Conservation (phyloP, 2,888 invertebrate genomes). For the Eretmocerus hayati region DNA sequence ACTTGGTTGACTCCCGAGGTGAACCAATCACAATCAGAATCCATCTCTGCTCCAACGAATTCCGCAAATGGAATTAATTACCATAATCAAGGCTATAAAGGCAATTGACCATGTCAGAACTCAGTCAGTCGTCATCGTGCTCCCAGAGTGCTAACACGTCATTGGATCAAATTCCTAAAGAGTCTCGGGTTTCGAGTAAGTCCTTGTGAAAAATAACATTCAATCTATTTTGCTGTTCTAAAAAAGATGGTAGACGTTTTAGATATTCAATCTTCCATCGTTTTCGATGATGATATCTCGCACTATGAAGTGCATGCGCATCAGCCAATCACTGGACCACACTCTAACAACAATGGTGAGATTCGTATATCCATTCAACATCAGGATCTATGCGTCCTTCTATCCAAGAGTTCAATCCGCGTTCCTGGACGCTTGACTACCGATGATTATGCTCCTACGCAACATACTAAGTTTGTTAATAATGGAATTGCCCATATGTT, state of each 20-base stretch:
- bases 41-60: slow-evolving; percentile 6
- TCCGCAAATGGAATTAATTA: not conserved
- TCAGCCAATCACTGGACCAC: slow-evolving; percentile 14
- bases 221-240: not conserved
- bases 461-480: slow-evolving; percentile 5
- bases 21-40: slow-evolving; percentile 25
- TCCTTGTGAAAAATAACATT: not conserved
- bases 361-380: slow-evolving; percentile 19
- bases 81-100: not conserved
- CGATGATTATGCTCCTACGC: not conserved
- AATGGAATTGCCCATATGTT: slow-evolving; percentile 33
- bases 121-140: slow-evolving; percentile 2
- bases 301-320: slow-evolving; percentile 18
- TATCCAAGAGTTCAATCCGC: slow-evolving; percentile 14
- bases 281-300: slow-evolving; percentile 15
- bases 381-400: slow-evolving; percentile 14
- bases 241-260: not conserved
- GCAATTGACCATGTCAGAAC: not conserved
- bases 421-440: not conserved
- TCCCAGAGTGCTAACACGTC: not conserved
- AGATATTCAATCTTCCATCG: slow-evolving; percentile 5
- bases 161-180: not conserved
- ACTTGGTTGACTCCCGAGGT: slow-evolving; percentile 23
- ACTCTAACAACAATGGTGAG: slow-evolving; percentile 18
- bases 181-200: not conserved